A percentile compares a stretch with the other conserved stretches of the same genome.
phyloP scores from a whole-genome alignment of 2,797 vertebrate genomes.

The Notoglanidium macrostoma region DNA sequence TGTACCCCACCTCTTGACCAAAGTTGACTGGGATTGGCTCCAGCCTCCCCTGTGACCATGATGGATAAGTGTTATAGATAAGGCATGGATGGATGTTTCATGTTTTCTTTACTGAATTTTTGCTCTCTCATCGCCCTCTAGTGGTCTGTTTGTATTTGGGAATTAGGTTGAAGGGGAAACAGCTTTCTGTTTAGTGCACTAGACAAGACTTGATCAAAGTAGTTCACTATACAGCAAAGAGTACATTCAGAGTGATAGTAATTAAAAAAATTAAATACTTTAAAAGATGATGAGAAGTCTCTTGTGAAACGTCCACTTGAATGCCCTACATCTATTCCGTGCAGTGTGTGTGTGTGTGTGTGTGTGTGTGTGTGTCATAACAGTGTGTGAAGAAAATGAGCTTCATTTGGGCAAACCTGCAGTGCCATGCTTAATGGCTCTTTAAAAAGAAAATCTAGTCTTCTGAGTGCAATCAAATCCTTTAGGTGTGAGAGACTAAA shows the following conservation, averaged over 20 bases:
- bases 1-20: no score
- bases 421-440: constrained; percentile 19
- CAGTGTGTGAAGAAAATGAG: background rate
- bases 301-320: constrained; percentile 9
- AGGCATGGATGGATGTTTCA: background rate
- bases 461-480: constrained; percentile 40
- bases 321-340: constrained; percentile 5
- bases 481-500: constrained; percentile 24
- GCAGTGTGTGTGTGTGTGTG: background rate
- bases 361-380: background rate
- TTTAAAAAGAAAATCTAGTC: constrained; percentile 21
- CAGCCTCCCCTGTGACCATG: no score
- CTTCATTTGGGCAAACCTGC: constrained; percentile 21
- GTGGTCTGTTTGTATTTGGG: constrained; percentile 16
- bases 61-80: no score
- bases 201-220: background rate
- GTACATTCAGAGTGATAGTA: background rate
- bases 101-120: background rate
- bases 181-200: background rate
- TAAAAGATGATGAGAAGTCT: background rate
- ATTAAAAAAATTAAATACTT: background rate
- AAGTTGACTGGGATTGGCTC: no score
- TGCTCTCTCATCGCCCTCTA: constrained; percentile 32
- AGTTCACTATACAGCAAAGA: background rate
- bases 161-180: background rate